Percentiles rank a stretch among this genome's conserved stretches.
Conservation (phyloP, 92 coral and sea anemone genomes). For the Phenganax marumi region DNA sequence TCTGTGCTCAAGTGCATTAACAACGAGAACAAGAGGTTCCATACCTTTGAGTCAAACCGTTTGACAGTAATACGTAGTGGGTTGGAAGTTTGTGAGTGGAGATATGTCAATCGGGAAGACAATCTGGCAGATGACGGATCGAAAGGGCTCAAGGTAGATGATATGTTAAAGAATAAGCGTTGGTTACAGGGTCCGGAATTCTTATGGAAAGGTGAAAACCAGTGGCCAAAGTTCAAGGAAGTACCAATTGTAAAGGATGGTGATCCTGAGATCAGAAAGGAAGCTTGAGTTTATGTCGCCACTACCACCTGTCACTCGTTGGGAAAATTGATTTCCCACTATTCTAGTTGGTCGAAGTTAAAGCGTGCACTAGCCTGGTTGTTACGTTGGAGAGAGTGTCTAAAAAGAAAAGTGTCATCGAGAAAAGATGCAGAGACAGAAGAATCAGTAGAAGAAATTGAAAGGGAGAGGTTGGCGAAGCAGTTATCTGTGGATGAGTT, state of each 20-base stretch:
- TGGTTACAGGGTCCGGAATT: constrained; percentile 39
- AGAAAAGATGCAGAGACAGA: background rate
- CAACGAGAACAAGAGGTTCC: constrained; percentile 44
- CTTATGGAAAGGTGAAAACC: constrained; percentile 41
- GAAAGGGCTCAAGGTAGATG: constrained; percentile 38
- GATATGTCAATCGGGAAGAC: constrained; percentile 13
- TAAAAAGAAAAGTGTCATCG: constrained; percentile 9
- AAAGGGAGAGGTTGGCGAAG: background rate
- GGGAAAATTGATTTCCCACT: constrained; percentile 15
- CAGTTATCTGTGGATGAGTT: constrained; percentile 46
- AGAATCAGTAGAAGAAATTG: background rate
- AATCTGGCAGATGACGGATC: constrained; percentile 49
- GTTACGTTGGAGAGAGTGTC: constrained; percentile 51
- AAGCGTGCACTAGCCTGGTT: constrained; percentile 61
- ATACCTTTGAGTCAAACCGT: constrained; percentile 39
- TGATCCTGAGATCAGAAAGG: constrained; percentile 45
- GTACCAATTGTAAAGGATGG: constrained; percentile 26
- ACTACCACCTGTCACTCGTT: background rate
- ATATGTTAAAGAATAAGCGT: constrained; percentile 31
- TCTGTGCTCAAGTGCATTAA: constrained; percentile 48
- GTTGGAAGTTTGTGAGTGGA: constrained; percentile 23
- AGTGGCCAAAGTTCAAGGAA: constrained; percentile 36
- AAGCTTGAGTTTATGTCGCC: constrained; percentile 19
- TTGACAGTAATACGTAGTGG: constrained; percentile 23
- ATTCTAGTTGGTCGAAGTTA: constrained; percentile 60